Evolutionary conservation across 2,797 vertebrate genomes (phyloP), one percentile per base, ranked within the genome.

Genomic region (Darevskia mixta): DNA sequence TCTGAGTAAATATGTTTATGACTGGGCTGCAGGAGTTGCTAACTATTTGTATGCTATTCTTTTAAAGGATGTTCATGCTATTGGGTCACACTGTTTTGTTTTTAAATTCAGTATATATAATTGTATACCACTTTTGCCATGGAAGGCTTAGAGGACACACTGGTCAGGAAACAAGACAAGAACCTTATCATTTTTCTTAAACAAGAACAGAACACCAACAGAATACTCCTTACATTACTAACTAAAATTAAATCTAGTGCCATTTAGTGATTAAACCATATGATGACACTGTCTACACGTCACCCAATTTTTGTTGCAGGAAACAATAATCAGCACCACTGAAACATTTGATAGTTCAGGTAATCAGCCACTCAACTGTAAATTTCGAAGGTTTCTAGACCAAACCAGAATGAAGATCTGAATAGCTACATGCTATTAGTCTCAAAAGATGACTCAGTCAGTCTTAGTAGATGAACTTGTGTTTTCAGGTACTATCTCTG

Each of bases 31-130:
- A 41, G 17, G 15, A 0, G 17, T 83, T 79, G 10, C 10, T 75
- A 76, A 45, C 1, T 83, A 82, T 88, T 87, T 38, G 76, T 86
- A 83, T 80, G 41, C 84, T 5, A 8, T 58, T 75, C 91, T 92
- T 88, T 89, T 91, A 91, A 90, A 86, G 75, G 41, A 91, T 88
- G 80, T 87, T 89, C 5, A 7, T 0, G 3, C 72, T 92, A 88
- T 76, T 0, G 0, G 88, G 85, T 41, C 7, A 0, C 41, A 32
- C 82, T 91, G 88, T 92, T 85, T 32, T 88, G 87, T 79, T 86
- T 75, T 93, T 73, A 79, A 89, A 91, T 88, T 77, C 86, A 90
- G 58, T 0, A 0, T 87, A 85, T 92, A 94, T 94, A 77, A 91
- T 85, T 85, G 86, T 61, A 89, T 75, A 90, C 3, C 8, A 41